Base-by-base conservation (phyloP, 1,140 invertebrate genomes). In the Andrena cerasifolii region DNA sequence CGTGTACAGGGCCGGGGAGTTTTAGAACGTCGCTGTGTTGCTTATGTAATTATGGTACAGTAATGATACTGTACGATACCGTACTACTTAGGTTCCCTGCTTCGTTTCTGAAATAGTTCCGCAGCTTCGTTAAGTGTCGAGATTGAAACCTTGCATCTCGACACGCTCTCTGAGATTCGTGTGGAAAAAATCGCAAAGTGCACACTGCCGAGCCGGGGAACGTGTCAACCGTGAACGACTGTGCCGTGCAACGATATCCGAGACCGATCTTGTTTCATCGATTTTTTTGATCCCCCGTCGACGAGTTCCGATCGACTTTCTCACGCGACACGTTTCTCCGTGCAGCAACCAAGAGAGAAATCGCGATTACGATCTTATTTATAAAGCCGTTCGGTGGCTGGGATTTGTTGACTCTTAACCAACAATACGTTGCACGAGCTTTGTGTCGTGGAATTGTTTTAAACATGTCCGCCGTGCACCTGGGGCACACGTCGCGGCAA, bases 321-420 rank as follows among this genome's bases (percentile, higher is more conserved):
- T 68, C 73, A 76, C 63, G 63, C 53, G 73, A 49, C 36, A 36
- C 53, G 28, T 59, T 67, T 33, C 51, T 8, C 12, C 40, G 40
- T 2, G 26, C 36, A 12, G 18, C 12, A 31, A 43, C n/a, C n/a
- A 14, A 33, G 47, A 24, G 51, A 75, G 73, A 68, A 56, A 75
- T 67, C 73, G 31, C 40, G 63, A 75, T 67, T 36, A n/a, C 7
- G 28, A 75, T 47, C 43, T 56, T 58, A 59, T 76, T 62, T 71
- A 53, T 54, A 49, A 61, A 71, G 56, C 14, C 18, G 33, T 43
- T 51, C 33, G 5, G 10, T 24, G 18, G 51, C 6, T 5, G 21
- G 36, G 53, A 67, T 71, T 77, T 31, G 33, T 61, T 14, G 33
- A 71, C 24, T 10, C n/a, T 28, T 49, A 61, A 26, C 45, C 66